Conservation (phyloP, 2,888 invertebrate species). For the Temnothorax unifasciatus region DNA sequence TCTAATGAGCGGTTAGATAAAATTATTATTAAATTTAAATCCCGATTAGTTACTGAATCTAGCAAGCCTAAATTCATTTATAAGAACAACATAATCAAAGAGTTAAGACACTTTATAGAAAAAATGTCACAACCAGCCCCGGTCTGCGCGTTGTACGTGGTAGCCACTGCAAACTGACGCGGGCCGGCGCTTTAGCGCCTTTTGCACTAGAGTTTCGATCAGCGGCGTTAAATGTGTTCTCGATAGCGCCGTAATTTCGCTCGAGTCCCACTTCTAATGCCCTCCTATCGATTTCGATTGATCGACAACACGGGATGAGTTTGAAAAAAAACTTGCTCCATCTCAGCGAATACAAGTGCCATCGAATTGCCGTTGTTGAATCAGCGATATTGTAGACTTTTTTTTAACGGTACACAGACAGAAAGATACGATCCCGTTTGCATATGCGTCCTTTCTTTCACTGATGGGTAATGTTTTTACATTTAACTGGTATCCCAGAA, state of each 20-base stretch:
- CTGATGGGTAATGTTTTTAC: constrained; percentile 8
- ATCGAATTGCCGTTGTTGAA: constrained; percentile 23
- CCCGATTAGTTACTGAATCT: too few species aligned
- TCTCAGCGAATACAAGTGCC: constrained; percentile 11
- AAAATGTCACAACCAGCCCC: too few species aligned
- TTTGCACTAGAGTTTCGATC: constrained; percentile 56
- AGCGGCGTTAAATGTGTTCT: constrained; percentile 59
- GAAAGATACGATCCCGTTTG: constrained; percentile 16
- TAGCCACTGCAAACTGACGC: constrained; percentile 43
- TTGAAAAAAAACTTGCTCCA: constrained; percentile 7
- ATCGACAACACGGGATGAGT: constrained; percentile 48
- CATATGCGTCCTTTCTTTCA: constrained; percentile 35
- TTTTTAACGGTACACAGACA: constrained; percentile 4
- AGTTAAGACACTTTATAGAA: too few species aligned
- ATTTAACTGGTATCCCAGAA: constrained; percentile 1
- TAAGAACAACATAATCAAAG: too few species aligned
- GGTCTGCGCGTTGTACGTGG: constrained; percentile 29
- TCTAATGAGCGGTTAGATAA: too few species aligned
- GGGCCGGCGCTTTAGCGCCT: constrained; percentile 34
- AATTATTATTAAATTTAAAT: too few species aligned
- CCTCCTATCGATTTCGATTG: constrained; percentile 52
- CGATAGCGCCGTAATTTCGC: constrained; percentile 61
- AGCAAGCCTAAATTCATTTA: too few species aligned
- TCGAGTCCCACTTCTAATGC: constrained; percentile 47
- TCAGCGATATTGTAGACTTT: constrained; percentile 27